These are phyloP conservation scores for Passerina amoena DNA, from an alignment of 2,113 vertebrate genomes.

Conservation along the genomic window DNA sequence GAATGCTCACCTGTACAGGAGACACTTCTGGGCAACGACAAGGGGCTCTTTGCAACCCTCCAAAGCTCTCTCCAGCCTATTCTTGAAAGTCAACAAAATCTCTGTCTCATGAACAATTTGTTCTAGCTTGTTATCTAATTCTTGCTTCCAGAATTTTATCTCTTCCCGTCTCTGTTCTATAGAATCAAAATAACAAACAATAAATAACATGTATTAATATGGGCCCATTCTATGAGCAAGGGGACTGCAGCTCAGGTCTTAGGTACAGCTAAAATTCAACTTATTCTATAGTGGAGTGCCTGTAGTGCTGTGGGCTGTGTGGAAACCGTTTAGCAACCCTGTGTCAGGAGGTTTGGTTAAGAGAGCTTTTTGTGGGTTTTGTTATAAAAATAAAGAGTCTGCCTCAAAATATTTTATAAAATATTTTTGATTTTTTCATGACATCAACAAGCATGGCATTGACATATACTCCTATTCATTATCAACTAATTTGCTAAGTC, in stretches of 20 bases:
- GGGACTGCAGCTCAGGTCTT: background rate
- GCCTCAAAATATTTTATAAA: background rate
- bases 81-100: constrained; percentile 71
- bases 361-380: background rate
- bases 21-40: constrained; percentile 76
- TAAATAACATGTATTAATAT: background rate
- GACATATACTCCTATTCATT: background rate
- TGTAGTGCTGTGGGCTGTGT: background rate
- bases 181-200: background rate
- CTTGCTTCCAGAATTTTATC: constrained; percentile 87
- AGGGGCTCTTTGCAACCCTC: constrained; percentile 79
- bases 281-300: background rate
- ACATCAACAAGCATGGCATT: background rate
- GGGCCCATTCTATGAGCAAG: background rate
- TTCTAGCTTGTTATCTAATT: constrained; percentile 84
- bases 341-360: background rate
- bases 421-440: background rate
- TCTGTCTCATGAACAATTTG: constrained; percentile 82
- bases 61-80: constrained; percentile 80
- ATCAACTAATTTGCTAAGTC: background rate
- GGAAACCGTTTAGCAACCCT: background rate
- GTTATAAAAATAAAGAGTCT: background rate
- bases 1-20: constrained; percentile 82
- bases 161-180: constrained; percentile 86
- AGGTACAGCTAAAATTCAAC: background rate